These are phyloP conservation scores for Cryptocephalus primarius DNA, from an alignment of 2,888 invertebrate genomes.

Conservation along the genomic window DNA sequence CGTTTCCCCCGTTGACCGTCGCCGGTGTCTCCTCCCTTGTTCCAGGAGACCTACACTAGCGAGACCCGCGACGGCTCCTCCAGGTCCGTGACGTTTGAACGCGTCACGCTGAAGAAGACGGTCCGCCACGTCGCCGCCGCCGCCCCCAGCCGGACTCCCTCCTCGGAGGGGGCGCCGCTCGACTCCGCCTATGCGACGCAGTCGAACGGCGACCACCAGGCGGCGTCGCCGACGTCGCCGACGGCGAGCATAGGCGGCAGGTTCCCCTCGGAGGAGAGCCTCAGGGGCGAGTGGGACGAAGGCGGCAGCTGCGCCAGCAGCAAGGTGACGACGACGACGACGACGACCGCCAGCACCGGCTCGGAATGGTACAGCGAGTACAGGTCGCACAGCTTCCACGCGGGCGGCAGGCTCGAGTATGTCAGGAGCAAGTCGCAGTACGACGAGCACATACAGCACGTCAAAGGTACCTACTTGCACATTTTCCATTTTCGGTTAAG, in stretches of 20 bases:
- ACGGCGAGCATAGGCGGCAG: constrained; percentile 36
- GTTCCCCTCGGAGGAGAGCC: constrained; percentile 44
- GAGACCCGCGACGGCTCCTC: constrained; percentile 54
- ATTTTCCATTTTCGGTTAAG: too few species aligned
- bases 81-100: constrained; percentile 61
- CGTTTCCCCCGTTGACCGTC: too few species aligned
- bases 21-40: not conserved
- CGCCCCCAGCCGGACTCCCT: constrained; percentile 40
- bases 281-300: constrained; percentile 34
- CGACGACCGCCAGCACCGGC: constrained; percentile 21
- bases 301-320: constrained; percentile 35
- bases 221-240: constrained; percentile 41
- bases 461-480: constrained; percentile 54
- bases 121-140: constrained; percentile 43
- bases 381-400: constrained; percentile 49
- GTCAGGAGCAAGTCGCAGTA: constrained; percentile 72
- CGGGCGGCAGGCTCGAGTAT: constrained; percentile 58
- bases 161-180: constrained; percentile 38
- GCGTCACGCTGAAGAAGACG: constrained; percentile 54
- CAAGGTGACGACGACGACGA: constrained; percentile 22
- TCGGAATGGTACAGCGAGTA: constrained; percentile 50
- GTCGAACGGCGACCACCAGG: constrained; percentile 35
- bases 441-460: constrained; percentile 77
- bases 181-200: constrained; percentile 51
- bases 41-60: constrained; percentile 41